These are phyloP conservation scores for Chaitophorus viminalis DNA, from an alignment of 2,888 invertebrate genomes.

Conservation along the genomic window DNA sequence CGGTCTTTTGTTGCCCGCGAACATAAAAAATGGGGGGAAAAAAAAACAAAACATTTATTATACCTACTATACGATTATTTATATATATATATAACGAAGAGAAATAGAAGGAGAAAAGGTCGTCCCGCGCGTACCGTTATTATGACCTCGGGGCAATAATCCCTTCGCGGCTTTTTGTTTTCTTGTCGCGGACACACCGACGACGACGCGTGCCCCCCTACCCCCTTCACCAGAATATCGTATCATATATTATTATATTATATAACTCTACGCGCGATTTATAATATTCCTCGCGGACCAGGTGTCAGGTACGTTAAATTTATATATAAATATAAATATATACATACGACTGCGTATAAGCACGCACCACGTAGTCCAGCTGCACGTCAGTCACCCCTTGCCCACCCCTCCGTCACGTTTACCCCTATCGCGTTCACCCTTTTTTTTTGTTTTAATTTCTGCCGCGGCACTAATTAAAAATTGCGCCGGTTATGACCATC, in stretches of 20 bases:
- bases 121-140: slow-evolving; percentile 16
- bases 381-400: slow-evolving; percentile 10
- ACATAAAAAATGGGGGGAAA: slow-evolving; percentile 4
- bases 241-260: too few species aligned
- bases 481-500: slow-evolving; percentile 13
- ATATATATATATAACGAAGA: too few species aligned
- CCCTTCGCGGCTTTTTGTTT: slow-evolving; percentile 49
- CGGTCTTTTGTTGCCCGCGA: slow-evolving; percentile 55
- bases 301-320: slow-evolving; percentile 18
- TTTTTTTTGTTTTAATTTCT: neutral
- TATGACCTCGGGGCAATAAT: slow-evolving; percentile 40
- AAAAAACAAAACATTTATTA: slow-evolving; percentile 8
- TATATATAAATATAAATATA: too few species aligned
- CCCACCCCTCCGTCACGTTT: slow-evolving; percentile 11
- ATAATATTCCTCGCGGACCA: slow-evolving; percentile 27
- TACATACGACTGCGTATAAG: neutral
- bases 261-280: neutral
- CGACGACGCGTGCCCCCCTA: slow-evolving; percentile 1
- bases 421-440: neutral
- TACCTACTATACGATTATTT: too few species aligned
- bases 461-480: slow-evolving; percentile 24
- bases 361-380: slow-evolving; percentile 26
- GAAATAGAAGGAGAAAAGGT: slow-evolving; percentile 12
- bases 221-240: neutral
- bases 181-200: slow-evolving; percentile 34